Evolutionary conservation across 2,888 invertebrate genomes (phyloP), one percentile per base, ranked within the genome.

Genomic region (Oegoconia quadripuncta): DNA sequence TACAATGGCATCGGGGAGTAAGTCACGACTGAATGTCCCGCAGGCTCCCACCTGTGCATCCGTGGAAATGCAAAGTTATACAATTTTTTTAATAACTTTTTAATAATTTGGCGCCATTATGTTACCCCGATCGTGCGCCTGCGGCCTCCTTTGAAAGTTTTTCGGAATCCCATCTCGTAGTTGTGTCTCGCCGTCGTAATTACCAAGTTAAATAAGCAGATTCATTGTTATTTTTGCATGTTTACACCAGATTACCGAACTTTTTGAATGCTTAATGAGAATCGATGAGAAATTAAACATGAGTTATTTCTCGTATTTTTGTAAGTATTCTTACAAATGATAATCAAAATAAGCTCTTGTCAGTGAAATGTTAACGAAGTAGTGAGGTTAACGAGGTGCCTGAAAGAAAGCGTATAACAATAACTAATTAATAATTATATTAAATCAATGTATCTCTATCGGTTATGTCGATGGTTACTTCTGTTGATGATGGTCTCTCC

Each of bases 31-130:
- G 44, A 22, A 32, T 41, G 52, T 72, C 77, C 80, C 60, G 67
- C 55, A 64, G 82, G 77, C 76, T 59, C 56, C 74, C 86, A 87
- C 83, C 86, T 87, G 86, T 75, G 80, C 71, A 43, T 52, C 52
- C 60, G 56, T 59, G 60, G 65, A 74, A 68, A 71, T 67, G 59
- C 62, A 53, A 59, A 72, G 74, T 69, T 26, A 31, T 14, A 9
- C 13, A 7, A 28, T 14, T 69, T 64, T n/a, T 70, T 65, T 54
- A 44, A 29, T 51, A 54, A 55, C 49, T 64, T 63, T 65, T 63
- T 64, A 60, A 70, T 74, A 79, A 78, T 76, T 76, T 65, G 51
- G 54, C 60, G 56, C 59, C 64, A 78, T 83, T 70, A 72, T 64
- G 51, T 48, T 44, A 58, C 52, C 51, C 50, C 48, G 64, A 66